These are phyloP conservation scores for Drosophila greeni DNA, from an alignment of 2,888 invertebrate species.

Conservation along the genomic window DNA sequence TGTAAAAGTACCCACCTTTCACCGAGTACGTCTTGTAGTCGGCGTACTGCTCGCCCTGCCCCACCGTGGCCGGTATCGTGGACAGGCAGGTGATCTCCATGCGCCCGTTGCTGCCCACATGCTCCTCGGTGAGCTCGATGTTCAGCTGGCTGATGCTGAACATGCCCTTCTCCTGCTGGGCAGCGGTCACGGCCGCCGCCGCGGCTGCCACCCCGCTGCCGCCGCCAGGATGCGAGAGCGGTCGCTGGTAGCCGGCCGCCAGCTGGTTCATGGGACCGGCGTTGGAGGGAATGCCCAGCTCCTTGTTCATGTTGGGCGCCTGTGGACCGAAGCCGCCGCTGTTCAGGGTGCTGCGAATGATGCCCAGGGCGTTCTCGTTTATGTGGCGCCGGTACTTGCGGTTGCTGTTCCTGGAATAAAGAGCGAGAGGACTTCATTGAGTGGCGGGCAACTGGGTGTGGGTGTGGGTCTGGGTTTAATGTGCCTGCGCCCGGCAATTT, in stretches of 20 bases:
- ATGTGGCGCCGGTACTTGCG: slow-evolving; percentile 78
- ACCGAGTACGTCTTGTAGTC: slow-evolving; percentile 86
- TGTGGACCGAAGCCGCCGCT: slow-evolving; percentile 75
- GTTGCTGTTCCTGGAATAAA: slow-evolving; percentile 72
- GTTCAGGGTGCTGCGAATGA: slow-evolving; percentile 75
- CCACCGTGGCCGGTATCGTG: slow-evolving; percentile 87
- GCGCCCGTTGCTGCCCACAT: slow-evolving; percentile 84
- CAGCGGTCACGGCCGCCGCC: slow-evolving; percentile 75
- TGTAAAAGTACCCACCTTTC: slow-evolving; percentile 83
- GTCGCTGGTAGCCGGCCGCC: slow-evolving; percentile 73
- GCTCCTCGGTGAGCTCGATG: slow-evolving; percentile 86
- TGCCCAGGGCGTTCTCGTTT: slow-evolving; percentile 75
- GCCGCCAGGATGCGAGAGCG: slow-evolving; percentile 74
- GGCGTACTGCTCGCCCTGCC: slow-evolving; percentile 85
- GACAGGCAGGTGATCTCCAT: slow-evolving; percentile 87
- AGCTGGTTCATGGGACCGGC: slow-evolving; percentile 76
- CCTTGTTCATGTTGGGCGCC: slow-evolving; percentile 73
- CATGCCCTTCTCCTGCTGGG: slow-evolving; percentile 76
- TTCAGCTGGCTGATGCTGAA: slow-evolving; percentile 84
- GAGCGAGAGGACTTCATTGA: slow-evolving; percentile 1
- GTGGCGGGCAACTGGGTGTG: slow-evolving; percentile 1
- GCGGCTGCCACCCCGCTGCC: slow-evolving; percentile 76
- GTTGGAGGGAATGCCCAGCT: slow-evolving; percentile 74
- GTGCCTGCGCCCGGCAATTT: slow-evolving; percentile 51
- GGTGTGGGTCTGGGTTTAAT: slow-evolving; percentile 39